A percentile compares a stretch with the other conserved stretches of the same genome.
These are phyloP conservation scores for Sphaerodactylus townsendi DNA, from an alignment of 2,113 vertebrate genomes.

Conservation along the genomic window DNA sequence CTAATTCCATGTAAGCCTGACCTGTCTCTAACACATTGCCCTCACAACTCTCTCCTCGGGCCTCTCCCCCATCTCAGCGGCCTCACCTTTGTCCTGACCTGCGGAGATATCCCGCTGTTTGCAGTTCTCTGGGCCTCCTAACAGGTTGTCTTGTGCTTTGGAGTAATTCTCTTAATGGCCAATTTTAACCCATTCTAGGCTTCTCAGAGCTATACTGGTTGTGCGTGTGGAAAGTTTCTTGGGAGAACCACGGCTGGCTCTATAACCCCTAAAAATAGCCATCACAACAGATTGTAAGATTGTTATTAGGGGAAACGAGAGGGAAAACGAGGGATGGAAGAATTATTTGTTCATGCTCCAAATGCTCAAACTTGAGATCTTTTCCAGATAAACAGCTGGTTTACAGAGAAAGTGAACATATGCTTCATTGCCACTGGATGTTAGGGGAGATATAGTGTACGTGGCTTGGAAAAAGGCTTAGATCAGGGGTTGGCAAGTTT, in stretches of 20 bases:
- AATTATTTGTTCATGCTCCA: neutral
- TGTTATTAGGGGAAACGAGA: neutral
- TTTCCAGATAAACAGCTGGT: neutral
- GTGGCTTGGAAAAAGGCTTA: neutral
- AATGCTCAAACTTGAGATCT: neutral
- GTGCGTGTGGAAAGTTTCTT: neutral
- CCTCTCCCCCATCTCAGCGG: neutral
- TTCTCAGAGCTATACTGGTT: neutral
- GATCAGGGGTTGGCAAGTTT: neutral
- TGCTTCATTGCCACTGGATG: neutral
- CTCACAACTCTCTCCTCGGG: neutral
- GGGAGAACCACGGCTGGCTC: neutral
- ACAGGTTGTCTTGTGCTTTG: neutral
- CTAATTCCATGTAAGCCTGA: conserved; percentile 35
- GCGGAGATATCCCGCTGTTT: conserved; percentile 9
- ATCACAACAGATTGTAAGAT: neutral
- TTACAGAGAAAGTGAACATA: neutral
- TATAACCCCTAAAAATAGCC: neutral
- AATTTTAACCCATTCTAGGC: conserved; percentile 26
- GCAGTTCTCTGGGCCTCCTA: neutral
- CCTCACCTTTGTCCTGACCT: conserved; percentile 20
- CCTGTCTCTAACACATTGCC: neutral
- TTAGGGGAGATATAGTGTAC: neutral
- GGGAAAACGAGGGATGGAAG: neutral
- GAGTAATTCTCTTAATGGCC: conserved; percentile 2